Conservation (phyloP, 2,113 vertebrate genomes). For the Misgurnus anguillicaudatus region DNA sequence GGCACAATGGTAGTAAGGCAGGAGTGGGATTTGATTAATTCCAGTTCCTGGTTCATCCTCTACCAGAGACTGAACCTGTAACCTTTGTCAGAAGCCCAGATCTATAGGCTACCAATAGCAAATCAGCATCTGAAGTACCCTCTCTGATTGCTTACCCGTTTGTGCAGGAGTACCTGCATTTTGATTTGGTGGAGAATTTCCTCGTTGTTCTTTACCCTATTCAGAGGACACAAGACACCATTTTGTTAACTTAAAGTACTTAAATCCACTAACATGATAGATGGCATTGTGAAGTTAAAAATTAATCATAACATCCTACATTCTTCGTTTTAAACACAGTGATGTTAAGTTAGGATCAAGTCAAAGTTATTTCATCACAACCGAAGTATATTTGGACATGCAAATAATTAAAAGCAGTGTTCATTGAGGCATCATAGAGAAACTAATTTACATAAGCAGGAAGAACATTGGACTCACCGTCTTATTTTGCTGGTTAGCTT, state of each 20-base stretch:
- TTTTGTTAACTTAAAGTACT: neutral
- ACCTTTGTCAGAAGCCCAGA: neutral
- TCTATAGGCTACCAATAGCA: neutral
- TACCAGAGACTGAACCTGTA: neutral
- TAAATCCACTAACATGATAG: neutral
- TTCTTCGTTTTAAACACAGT: neutral
- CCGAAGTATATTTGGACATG: neutral
- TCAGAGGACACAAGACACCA: conserved; percentile 29
- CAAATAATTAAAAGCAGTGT: neutral
- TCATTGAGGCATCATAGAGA: neutral
- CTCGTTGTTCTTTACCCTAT: conserved; percentile 88
- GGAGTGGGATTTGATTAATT: conserved; percentile 1
- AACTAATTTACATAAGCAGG: neutral
- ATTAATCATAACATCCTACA: neutral
- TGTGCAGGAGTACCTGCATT: conserved; percentile 86
- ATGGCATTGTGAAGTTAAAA: neutral
- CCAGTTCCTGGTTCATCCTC: neutral
- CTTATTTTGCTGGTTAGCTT: conserved; percentile 83
- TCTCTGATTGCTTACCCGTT: conserved; percentile 77
- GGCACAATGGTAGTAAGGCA: neutral
- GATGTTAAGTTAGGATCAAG: neutral
- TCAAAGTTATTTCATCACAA: neutral
- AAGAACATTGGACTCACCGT: conserved; percentile 74
- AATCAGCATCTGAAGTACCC: neutral
- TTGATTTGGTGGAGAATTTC: conserved; percentile 84